Percentiles rank a stretch among this genome's conserved stretches.
Evolutionary conservation across 2,113 vertebrate genomes (phyloP).

Genomic region (Dipodomys merriami): DNA sequence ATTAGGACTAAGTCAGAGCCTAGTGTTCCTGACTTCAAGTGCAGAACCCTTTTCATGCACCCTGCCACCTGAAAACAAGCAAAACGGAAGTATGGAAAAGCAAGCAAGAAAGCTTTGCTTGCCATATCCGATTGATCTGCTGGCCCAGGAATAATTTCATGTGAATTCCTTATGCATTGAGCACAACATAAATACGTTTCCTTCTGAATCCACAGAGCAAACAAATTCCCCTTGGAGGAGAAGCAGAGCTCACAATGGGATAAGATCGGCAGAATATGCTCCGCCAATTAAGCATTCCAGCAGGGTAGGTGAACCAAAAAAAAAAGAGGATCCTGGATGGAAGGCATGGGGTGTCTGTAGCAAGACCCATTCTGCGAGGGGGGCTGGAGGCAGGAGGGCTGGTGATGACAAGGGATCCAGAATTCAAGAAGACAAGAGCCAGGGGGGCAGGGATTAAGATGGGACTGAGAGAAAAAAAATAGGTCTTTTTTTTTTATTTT

Average conservation of each 20-base stretch:
- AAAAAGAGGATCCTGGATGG: conserved; percentile 48
- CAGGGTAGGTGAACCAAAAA: conserved; percentile 53
- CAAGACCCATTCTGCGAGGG: neutral
- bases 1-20: neutral
- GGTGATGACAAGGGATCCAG: neutral
- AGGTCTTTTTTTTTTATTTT: neutral
- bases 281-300: conserved; percentile 73
- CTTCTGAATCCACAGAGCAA: conserved; percentile 21
- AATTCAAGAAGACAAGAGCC: neutral
- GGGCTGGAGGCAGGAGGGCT: neutral
- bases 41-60: neutral
- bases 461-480: neutral
- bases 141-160: conserved; percentile 44
- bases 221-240: conserved; percentile 60
- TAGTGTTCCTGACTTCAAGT: neutral
- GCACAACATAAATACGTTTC: conserved; percentile 37
- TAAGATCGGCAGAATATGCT: conserved; percentile 49
- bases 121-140: conserved; percentile 22
- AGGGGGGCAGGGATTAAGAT: neutral
- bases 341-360: conserved; percentile 38
- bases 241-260: conserved; percentile 34
- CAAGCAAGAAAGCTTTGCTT: neutral
- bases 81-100: neutral
- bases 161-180: conserved; percentile 43
- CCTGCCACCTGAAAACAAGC: neutral